Evolutionary conservation across 2,888 invertebrate genomes (phyloP), one percentile per base, ranked within the genome.

Genomic region (Diaphora mendica): DNA sequence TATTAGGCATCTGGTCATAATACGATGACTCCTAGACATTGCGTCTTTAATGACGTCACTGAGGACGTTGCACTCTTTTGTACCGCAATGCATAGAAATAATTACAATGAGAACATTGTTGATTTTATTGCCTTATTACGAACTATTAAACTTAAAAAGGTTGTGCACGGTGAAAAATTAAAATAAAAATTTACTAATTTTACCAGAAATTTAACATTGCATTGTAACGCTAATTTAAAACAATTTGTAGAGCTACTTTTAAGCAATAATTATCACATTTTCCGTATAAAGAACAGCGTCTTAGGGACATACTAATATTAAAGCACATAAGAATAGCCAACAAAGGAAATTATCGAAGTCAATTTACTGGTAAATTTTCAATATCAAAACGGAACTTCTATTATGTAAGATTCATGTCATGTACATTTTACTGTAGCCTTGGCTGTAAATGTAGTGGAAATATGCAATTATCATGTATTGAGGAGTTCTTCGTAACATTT

Each of bases 341-440:
- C 66, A 69, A 72, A 76, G 73, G 72, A 74, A 81, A 84, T 81
- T 82, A 79, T 76, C 75, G 71, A 75, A 76, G 55, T 51, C 67
- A 48, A 66, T 67, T 67, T 48, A 30, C 4, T 26, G 30, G 67
- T 44, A 13, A 48, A 30, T 62, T 30, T 44, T 72, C 33, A 82
- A 76, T 78, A 73, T 76, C 77, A 86, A 91, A 92, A 91, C 91
- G 91, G 91, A 92, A 91, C 91, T 91, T 75, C 69, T 77, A 71
- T 89, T 89, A 86, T 77, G 87, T 89, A 90, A 91, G 87, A 86
- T 89, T 91, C 92, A 90, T 91, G 92, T 90, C 91, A 89, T 89
- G 42, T 44, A 88, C 86, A 87, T 88, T 88, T 87, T 86, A 84
- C 76, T 79, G 82, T 75, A 90, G 79, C 93, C 94, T 94, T 91